Evolutionary conservation across 1,140 invertebrate species (phyloP).

Genomic region (Drosophila asahinai): DNA sequence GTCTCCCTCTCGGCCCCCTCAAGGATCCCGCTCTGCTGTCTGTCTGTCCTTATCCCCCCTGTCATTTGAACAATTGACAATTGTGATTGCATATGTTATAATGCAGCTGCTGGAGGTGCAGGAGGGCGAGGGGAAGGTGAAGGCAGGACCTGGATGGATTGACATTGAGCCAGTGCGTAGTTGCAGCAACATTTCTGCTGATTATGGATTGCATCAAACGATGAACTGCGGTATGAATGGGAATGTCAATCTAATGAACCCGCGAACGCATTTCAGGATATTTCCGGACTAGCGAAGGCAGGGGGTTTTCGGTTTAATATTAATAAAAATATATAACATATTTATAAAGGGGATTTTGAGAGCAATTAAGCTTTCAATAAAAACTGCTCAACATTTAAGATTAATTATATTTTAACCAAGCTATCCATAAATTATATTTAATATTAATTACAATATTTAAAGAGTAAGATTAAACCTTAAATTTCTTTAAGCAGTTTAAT

Average conservation of each 20-base stretch:
- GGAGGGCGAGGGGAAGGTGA: background rate
- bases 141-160: conserved; percentile 13
- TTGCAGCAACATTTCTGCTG: conserved; percentile 50
- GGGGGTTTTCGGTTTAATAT: background rate
- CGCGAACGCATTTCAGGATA: conserved; percentile 4
- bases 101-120: conserved; percentile 52
- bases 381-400: too few species aligned
- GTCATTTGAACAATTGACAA: conserved; percentile 80
- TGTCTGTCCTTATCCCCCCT: conserved; percentile 42
- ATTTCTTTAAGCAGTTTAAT: too few species aligned
- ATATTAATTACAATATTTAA: too few species aligned
- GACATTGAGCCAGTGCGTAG: conserved; percentile 60
- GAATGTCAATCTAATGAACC: conserved; percentile 49
- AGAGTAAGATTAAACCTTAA: too few species aligned
- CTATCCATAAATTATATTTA: too few species aligned
- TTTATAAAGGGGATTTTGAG: too few species aligned
- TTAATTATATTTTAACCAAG: too few species aligned
- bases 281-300: background rate
- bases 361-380: too few species aligned
- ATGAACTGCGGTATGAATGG: conserved; percentile 33
- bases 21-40: conserved; percentile 8
- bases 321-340: background rate
- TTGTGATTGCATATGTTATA: conserved; percentile 80
- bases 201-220: conserved; percentile 60
- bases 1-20: conserved; percentile 15